phyloP scores from a whole-genome alignment of 2,113 vertebrate species.

The Sterrhoptilus dennistouni region DNA sequence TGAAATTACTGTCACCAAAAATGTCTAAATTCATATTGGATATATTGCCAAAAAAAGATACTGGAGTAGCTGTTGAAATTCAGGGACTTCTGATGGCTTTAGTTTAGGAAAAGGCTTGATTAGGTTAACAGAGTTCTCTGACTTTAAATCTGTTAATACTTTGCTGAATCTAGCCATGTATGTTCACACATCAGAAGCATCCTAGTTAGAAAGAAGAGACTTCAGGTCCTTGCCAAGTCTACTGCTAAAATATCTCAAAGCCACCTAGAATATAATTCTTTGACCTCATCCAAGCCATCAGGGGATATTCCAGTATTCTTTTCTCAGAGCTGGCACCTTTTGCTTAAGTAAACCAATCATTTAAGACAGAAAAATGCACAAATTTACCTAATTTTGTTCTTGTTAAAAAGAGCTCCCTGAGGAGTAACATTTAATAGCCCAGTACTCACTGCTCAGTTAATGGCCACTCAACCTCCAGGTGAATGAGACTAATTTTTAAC shows the following conservation, averaged over 20 bases:
- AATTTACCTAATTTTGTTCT: not conserved
- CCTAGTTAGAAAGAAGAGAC: not conserved
- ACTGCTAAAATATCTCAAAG: not conserved
- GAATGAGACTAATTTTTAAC: conserved; percentile 27
- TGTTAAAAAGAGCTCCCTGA: not conserved
- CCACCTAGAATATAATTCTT: not conserved
- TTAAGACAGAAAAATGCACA: not conserved
- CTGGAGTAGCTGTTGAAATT: not conserved
- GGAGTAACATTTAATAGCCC: not conserved
- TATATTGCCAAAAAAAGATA: not conserved
- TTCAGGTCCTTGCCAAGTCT: not conserved
- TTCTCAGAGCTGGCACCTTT: not conserved
- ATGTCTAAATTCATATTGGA: not conserved
- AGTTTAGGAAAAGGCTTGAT: not conserved
- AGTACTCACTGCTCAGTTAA: not conserved
- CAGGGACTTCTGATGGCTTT: not conserved
- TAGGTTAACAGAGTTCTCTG: not conserved
- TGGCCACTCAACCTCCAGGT: not conserved
- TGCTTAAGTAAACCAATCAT: not conserved
- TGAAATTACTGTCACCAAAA: not conserved
- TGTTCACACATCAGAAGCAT: not conserved
- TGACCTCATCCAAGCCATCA: not conserved
- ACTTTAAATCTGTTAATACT: not conserved
- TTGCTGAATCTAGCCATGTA: not conserved
- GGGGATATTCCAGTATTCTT: not conserved